Evolutionary conservation across 1,140 invertebrate genomes (phyloP), one percentile per base, ranked within the genome.

Genomic region (Helicoverpa armigera): DNA sequence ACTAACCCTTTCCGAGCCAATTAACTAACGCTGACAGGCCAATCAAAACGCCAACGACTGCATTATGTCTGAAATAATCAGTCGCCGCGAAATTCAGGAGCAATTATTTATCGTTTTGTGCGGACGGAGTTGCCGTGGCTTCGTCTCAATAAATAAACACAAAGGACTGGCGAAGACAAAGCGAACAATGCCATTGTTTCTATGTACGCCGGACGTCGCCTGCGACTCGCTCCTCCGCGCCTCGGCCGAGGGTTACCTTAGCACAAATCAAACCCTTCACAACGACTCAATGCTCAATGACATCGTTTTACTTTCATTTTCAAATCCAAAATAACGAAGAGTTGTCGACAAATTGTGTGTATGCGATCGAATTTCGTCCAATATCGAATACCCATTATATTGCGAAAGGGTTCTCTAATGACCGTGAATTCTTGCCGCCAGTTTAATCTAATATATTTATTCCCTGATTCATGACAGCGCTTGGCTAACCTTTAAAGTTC

Each of bases 181-280:
- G 43, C 70, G 60, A 80, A 80, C 79, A 80, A 80, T 74, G 79
- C 53, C 65, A 74, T 80, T 80, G 79, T 74, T 80, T 74, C 61
- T 73, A 31, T 65, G 60, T 53, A 23, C 53, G 51, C 69, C 79
- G 79, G 79, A 80, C 70, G 79, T 54, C 14, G 58, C 50, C 56
- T 13, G 10, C 29, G 60, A n/a, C 78, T 51, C 16, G 61, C 14
- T 31, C 48, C 18, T 3, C 35, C 9, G 12, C 31, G 56, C 23
- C 74, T 61, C 61, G n/a, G 18, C 2, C 29, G 10, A 51, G 18
- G 69, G 69, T 54, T 31, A 72, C 50, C 50, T n/a, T 18, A 7
- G 50, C 69, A 54, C 69, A n/a, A 54, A 51, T 31, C 69, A 54
- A 72, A 53, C 69, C 69, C 50, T 72, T n/a, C 23, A 65, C 31